Base-by-base conservation (phyloP, 1,140 invertebrate genomes). In the Schlechtendalia chinensis region DNA sequence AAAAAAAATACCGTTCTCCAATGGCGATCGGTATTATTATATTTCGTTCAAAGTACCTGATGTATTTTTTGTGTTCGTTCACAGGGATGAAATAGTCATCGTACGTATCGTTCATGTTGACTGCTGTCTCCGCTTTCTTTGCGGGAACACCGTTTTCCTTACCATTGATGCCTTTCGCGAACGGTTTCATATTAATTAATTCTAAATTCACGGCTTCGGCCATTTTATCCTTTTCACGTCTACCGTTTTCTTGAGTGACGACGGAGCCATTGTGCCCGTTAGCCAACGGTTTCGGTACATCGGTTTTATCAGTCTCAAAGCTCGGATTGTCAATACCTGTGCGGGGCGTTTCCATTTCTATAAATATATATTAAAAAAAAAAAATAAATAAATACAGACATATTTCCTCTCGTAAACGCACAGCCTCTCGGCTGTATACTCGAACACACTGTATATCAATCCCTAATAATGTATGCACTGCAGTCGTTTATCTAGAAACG, bases 71-170 rank as follows among this genome's bases (percentile, higher is more conserved):
- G 86, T 93, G 92, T 83, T 94, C 91, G 85, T 94, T 93, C 58
- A 94, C 92, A 53, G 93, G 92, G 75, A 94, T 92, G 85, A 94
- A 94, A 85, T 93, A 94, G 83, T 93, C 92, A 82, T 93, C 92
- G 85, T 93, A 93, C 24, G 91, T 90, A 85, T 92, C 91, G 29
- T 89, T 88, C 84, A 91, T 90, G 74, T 93, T 91, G 22, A 91
- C 89, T 83, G 92, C 91, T 17, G 85, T 84, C 27, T 90, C 90
- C 82, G 92, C 91, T 82, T 92, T 92, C 74, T 87, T 87, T 8
- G 83, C 81, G 8, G 85, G 86, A 58, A 85, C 86, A 17, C 63
- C 71, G 12, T 47, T 69, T 27, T 45, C 47, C 39, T 82, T 82
- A 53, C 84, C 84, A 32, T 85, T 85, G 10, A 83, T 59, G 83